Base-by-base conservation (phyloP, 1,140 invertebrate species). In the Sarcophaga bullata region DNA sequence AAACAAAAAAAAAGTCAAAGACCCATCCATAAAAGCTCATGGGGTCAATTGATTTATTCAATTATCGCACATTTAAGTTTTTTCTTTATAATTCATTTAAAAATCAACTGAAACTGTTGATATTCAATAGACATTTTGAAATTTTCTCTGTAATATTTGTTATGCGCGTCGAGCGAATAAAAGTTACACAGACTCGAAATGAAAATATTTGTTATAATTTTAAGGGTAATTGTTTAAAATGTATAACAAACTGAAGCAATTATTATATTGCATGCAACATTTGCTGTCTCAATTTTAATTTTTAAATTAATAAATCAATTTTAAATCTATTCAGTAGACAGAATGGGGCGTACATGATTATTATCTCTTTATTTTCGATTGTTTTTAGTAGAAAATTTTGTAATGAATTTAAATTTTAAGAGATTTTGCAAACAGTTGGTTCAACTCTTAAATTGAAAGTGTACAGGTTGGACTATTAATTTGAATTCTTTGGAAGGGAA, bases 31-130 rank as follows among this genome's bases (percentile, higher is more conserved):
- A 54, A 15, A 37, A 50, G 49, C 17, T 78, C 75, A 78, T 50
- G n/a, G 75, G 75, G 75, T 78, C 75, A 78, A 78, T 78, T 78
- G 75, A 78, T 78, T 78, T 78, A 78, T 78, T 78, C 75, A 78
- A 78, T 78, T 78, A 78, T 78, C 50, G 11, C 17, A 49, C 9
- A 76, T 49, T 76, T 17, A 17, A 78, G 17, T 52, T 78, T 52
- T 19, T 78, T 73, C 25, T 76, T 15, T 17, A 49, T 19, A 50
- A 47, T 49, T 10, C 47, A 19, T 68, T 68, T 68, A 68, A 68
- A 68, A 19, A 6, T 19, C 62, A 68, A 68, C 15, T 8, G 17
- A 62, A n/a, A 62, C 8, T 62, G 58, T 8, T 17, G 15, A 62
- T 62, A 17, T 62, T 58, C 25, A 58, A 58, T 58, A 58, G 54